Evolutionary conservation across 92 coral and sea anemone genomes (phyloP), one percentile per base, ranked within the genome.

Genomic region (Diadumene lineata): DNA sequence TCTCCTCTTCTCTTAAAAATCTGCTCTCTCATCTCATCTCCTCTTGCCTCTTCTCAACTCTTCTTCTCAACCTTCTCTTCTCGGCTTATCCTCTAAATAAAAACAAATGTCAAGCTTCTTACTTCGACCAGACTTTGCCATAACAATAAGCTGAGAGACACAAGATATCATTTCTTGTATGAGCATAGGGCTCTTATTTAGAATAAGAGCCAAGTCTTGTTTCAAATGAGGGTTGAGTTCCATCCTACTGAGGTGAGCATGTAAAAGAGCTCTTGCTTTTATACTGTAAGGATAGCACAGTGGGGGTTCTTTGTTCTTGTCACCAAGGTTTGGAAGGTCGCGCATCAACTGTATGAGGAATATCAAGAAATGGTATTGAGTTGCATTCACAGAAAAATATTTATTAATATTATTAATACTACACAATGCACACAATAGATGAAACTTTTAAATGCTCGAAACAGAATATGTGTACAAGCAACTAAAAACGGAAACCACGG

Each of bases 251-350:
- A 94, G 67, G 78, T 94, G 97, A 25, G 97, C 97, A 11, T 92
- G 96, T 19, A 94, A 80, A 2, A 94, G 91, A 23, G 98, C 85
- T 57, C 98, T 82, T 29, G 97, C 89, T 63, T 94, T 94, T 81
- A 94, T 84, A 57, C 98, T 94, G 89, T 92, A 94, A 7, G 98
- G 97, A 77, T 92, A 92, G 60, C 97, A 87, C 53, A 94, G 68
- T 19, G 98, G 98, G 11, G 91, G 86, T 64, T 94, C 98, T 50
- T 88, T 94, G 85, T 92, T 91, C 79, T 88, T 92, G 76, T 94
- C 97, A 7, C 97, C 92, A 34, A 94, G 92, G 80, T 89, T 94
- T 27, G 88, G 81, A 31, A 94, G 82, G 56, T 94, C 98, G 31
- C 97, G 89, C 93, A 94, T 92, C 15, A 94, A 50, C 98, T 94